phyloP scores from a whole-genome alignment of 2,888 invertebrate genomes.

The Mesodorylaimus sp. region DNA sequence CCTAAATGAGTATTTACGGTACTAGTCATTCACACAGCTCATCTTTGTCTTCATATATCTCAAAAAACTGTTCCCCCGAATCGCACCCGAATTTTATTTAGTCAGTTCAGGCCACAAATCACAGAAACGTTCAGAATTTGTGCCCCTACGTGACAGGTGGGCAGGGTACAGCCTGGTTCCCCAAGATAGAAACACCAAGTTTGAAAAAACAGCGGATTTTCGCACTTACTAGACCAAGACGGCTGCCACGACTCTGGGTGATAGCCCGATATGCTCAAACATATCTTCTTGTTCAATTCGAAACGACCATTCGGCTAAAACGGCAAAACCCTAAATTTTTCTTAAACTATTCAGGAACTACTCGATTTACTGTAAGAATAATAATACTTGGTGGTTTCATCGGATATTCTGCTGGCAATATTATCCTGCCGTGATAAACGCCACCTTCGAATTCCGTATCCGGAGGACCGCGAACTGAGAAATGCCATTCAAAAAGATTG shows the following conservation, averaged over 20 bases:
- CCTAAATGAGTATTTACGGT: too few relatives aligned
- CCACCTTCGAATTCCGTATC: conserved; percentile 71
- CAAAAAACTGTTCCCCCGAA: too few relatives aligned
- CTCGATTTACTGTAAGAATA: conserved; percentile 53
- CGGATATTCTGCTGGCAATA: conserved; percentile 78
- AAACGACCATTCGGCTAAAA: conserved; percentile 72
- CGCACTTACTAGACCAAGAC: conserved; percentile 67
- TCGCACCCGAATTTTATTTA: too few relatives aligned
- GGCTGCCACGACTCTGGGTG: conserved; percentile 98
- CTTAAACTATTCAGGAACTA: not conserved
- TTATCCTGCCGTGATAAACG: conserved; percentile 73
- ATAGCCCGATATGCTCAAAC: conserved; percentile 78
- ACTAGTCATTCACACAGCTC: too few relatives aligned
- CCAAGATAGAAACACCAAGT: too few relatives aligned
- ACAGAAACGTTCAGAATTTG: too few relatives aligned
- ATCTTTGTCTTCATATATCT: too few relatives aligned
- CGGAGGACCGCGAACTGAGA: conserved; percentile 71
- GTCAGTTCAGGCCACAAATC: too few relatives aligned
- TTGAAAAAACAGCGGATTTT: too few relatives aligned
- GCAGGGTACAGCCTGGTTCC: too few relatives aligned
- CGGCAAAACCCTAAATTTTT: not conserved
- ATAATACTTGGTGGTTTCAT: conserved; percentile 94
- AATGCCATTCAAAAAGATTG: conserved; percentile 93
- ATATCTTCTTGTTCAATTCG: conserved; percentile 79
- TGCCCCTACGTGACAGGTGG: too few relatives aligned